Evolutionary conservation across 2,797 vertebrate genomes (phyloP).

Genomic region (Smutsia gigantea): DNA sequence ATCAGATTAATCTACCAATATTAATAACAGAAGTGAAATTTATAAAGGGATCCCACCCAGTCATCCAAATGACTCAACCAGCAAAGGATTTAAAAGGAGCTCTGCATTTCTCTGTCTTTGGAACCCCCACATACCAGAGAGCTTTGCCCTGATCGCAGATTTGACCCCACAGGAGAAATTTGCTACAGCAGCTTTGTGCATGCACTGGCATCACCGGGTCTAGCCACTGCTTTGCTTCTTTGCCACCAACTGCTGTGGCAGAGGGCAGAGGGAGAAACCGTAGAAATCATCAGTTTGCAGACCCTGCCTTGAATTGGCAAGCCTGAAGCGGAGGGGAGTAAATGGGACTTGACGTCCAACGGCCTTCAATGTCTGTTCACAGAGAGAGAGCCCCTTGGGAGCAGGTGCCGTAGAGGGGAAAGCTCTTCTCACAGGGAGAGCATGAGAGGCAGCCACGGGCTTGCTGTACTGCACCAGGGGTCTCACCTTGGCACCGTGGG

Average conservation of each 20-base stretch:
- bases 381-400: not conserved
- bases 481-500: not conserved
- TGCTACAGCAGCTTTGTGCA: constrained; percentile 80
- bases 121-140: not conserved
- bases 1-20: constrained; percentile 62
- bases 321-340: constrained; percentile 54
- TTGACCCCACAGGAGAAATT: constrained; percentile 75
- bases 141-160: constrained; percentile 75
- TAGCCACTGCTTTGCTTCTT: constrained; percentile 85
- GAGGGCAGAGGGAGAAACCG: constrained; percentile 78
- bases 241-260: constrained; percentile 83
- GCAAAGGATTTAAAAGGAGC: constrained; percentile 78
- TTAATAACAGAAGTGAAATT: constrained; percentile 64
- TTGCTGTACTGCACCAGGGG: not conserved
- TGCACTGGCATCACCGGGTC: constrained; percentile 80
- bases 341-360: not conserved
- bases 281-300: constrained; percentile 84
- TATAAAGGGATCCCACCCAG: not conserved
- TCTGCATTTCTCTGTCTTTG: not conserved
- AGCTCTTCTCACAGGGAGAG: not conserved
- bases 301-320: constrained; percentile 75
- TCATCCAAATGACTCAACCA: constrained; percentile 67
- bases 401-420: not conserved
- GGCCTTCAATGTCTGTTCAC: not conserved
- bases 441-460: not conserved